These are phyloP conservation scores for Tanypteryx hageni DNA, from an alignment of 2,888 invertebrate species.

Conservation along the genomic window DNA sequence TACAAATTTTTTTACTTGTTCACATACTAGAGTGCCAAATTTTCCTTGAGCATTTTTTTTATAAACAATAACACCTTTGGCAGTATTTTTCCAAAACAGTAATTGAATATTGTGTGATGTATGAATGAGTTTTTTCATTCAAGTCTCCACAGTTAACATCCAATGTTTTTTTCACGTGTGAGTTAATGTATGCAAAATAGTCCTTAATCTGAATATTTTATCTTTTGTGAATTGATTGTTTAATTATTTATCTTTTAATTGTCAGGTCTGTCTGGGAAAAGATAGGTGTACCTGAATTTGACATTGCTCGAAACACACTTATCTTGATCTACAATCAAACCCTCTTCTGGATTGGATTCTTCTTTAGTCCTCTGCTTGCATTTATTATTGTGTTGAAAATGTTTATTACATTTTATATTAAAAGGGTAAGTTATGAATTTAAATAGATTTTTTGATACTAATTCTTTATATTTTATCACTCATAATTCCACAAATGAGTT, in stretches of 20 bases:
- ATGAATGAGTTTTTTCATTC: too few species aligned
- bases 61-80: too few species aligned
- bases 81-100: too few species aligned
- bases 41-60: too few species aligned
- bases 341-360: slow-evolving; percentile 85
- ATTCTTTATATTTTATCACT: too few species aligned
- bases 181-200: too few species aligned
- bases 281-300: slow-evolving; percentile 81
- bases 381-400: slow-evolving; percentile 83
- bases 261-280: slow-evolving; percentile 69
- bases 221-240: slow-evolving; percentile 15
- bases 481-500: too few species aligned
- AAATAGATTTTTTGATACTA: background rate
- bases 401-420: slow-evolving; percentile 84
- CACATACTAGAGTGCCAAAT: too few species aligned
- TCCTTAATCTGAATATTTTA: background rate
- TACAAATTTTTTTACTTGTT: too few species aligned
- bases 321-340: slow-evolving; percentile 89
- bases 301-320: slow-evolving; percentile 86
- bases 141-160: too few species aligned
- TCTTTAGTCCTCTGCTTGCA: slow-evolving; percentile 84
- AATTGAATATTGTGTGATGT: too few species aligned
- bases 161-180: too few species aligned
- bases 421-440: slow-evolving; percentile 74
- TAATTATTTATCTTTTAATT: slow-evolving; percentile 46